Evolutionary conservation across 2,797 vertebrate species (phyloP).

Genomic region (Karalla daura): DNA sequence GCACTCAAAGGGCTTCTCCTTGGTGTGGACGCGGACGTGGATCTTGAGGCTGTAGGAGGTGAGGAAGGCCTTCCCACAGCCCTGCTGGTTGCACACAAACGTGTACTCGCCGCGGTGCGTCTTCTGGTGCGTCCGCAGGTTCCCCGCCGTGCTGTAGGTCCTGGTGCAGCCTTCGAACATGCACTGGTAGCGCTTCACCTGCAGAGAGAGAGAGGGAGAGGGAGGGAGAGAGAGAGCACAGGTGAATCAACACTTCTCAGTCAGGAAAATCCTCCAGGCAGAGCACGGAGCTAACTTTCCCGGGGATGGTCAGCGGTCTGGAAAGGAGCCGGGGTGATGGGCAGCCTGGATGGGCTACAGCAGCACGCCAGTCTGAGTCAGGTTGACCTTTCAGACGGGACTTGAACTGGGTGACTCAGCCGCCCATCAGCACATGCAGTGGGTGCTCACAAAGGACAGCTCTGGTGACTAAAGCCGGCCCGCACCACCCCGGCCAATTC

Average conservation of each 20-base stretch:
- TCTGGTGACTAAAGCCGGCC: slow-evolving; percentile 48
- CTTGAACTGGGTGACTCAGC: slow-evolving; percentile 65
- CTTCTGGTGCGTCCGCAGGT: slow-evolving; percentile 98
- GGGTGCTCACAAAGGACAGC: slow-evolving; percentile 55
- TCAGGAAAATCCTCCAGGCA: too few relatives aligned
- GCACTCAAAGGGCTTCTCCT: slow-evolving; percentile 99
- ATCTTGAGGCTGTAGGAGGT: slow-evolving; percentile 99
- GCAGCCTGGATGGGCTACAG: slow-evolving; percentile 13
- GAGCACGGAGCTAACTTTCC: too few relatives aligned
- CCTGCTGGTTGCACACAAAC: slow-evolving; percentile 97
- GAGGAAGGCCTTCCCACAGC: slow-evolving; percentile 98
- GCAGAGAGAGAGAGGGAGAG: too few relatives aligned
- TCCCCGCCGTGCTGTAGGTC: slow-evolving; percentile 98
- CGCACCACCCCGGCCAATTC: slow-evolving; percentile 49
- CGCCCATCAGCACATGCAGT: slow-evolving; percentile 42
- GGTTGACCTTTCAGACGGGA: slow-evolving; percentile 51
- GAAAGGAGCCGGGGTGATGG: too few relatives aligned
- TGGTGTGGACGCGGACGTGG: slow-evolving; percentile 97
- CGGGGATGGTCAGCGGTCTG: too few relatives aligned
- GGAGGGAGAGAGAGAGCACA: too few relatives aligned
- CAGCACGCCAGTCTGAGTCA: slow-evolving; percentile 39
- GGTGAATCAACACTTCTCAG: background rate
- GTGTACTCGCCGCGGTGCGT: slow-evolving; percentile 98
- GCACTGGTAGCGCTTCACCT: slow-evolving; percentile 99
- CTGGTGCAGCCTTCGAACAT: slow-evolving; percentile 97